phyloP scores from a whole-genome alignment of 2,113 vertebrate species.

The Marcusenius ussheri region DNA sequence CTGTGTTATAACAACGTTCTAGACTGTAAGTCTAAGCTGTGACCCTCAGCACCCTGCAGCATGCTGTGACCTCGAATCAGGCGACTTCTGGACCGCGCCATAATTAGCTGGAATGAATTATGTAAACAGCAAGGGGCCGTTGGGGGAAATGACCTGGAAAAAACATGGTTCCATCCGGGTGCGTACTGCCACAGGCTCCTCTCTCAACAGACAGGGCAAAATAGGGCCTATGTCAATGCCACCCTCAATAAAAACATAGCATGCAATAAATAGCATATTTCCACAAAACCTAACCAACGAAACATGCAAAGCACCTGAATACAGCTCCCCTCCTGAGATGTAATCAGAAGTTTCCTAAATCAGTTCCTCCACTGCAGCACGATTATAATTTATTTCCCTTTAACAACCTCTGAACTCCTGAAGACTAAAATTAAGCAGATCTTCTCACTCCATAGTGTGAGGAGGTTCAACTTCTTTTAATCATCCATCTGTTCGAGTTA shows the following conservation, averaged over 20 bases:
- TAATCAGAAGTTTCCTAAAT: not conserved
- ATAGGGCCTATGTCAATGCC: not conserved
- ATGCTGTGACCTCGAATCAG: not conserved
- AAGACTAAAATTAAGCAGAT: not conserved
- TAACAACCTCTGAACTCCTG: not conserved
- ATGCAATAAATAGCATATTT: not conserved
- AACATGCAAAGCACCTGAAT: constrained; percentile 5
- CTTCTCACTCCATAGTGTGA: not conserved
- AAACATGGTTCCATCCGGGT: constrained; percentile 30
- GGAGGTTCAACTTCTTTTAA: not conserved
- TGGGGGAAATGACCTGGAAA: constrained; percentile 50
- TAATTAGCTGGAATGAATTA: constrained; percentile 41
- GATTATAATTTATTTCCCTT: not conserved
- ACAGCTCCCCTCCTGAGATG: not conserved
- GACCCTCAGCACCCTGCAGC: not conserved
- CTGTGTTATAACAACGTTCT: not conserved
- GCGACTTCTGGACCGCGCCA: constrained; percentile 21
- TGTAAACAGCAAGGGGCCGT: constrained; percentile 11
- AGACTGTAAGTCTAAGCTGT: not conserved
- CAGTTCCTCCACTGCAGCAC: not conserved
- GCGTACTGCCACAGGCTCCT: not conserved
- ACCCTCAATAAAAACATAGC: not conserved
- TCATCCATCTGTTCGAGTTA: not conserved
- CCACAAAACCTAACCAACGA: not conserved
- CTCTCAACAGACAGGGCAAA: not conserved